These are phyloP conservation scores for Kuschelorhynchus macadamiae DNA, from an alignment of 2,888 invertebrate species.

Conservation along the genomic window DNA sequence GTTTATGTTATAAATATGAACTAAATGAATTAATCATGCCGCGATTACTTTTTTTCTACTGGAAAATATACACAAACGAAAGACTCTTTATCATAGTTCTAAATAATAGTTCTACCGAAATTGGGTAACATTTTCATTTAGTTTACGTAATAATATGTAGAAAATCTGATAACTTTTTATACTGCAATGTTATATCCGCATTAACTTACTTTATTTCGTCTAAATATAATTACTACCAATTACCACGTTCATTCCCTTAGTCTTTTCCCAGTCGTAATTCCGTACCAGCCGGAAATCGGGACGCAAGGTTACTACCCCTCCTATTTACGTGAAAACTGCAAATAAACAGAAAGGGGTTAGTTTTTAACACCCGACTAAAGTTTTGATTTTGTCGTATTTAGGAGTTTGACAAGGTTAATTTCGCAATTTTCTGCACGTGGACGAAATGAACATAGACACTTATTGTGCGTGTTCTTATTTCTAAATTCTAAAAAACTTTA, in stretches of 20 bases:
- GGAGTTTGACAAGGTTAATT: background rate
- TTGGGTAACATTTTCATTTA: no score
- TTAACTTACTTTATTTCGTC: constrained; percentile 24
- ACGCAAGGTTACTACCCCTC: constrained; percentile 30
- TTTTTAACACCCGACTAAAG: constrained; percentile 42
- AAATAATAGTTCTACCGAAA: no score
- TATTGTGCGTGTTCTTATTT: no score
- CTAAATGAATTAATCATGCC: no score
- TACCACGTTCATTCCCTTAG: constrained; percentile 46
- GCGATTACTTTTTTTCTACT: no score
- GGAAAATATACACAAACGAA: background rate
- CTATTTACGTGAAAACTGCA: constrained; percentile 44
- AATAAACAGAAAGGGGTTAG: constrained; percentile 41
- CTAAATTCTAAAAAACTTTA: no score
- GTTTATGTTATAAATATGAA: no score
- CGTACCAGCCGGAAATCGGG: constrained; percentile 49
- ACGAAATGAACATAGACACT: no score
- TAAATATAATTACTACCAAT: constrained; percentile 45
- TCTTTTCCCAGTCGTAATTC: constrained; percentile 45
- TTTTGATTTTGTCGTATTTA: constrained; percentile 23
- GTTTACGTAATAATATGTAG: no score
- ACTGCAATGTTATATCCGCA: background rate
- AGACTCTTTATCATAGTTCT: background rate
- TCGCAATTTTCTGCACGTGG: no score
- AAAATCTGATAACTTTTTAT: no score